Percentiles rank a stretch among this genome's conserved stretches.
Conservation (phyloP, 2,113 vertebrate species). For the Columba janthina region DNA sequence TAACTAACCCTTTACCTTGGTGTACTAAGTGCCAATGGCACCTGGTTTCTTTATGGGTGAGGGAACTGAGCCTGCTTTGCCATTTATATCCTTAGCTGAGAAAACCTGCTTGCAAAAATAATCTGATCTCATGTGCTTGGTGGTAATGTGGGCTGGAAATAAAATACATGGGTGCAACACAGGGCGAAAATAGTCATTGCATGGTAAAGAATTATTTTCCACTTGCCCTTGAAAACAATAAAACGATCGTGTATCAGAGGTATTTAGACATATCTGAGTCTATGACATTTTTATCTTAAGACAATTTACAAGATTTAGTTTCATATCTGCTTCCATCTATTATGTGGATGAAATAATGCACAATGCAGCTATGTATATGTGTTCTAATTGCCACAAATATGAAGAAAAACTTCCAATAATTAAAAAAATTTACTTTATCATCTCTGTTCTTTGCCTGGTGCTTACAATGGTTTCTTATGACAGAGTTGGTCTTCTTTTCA, state of each 20-base stretch:
- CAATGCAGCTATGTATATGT: background rate
- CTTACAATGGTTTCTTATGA: background rate
- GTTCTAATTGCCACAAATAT: background rate
- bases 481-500: background rate
- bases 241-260: background rate
- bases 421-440: no score
- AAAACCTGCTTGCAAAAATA: slow-evolving; percentile 41
- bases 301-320: background rate
- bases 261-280: background rate
- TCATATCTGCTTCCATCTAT: background rate
- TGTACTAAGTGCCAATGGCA: background rate
- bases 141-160: slow-evolving; percentile 29
- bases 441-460: background rate
- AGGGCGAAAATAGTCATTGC: slow-evolving; percentile 33
- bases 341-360: background rate
- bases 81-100: slow-evolving; percentile 26
- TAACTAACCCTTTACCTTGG: background rate
- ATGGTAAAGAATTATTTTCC: slow-evolving; percentile 22
- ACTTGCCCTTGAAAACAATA: background rate
- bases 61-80: background rate
- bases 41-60: background rate
- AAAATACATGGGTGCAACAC: slow-evolving; percentile 4
- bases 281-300: background rate
- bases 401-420: background rate
- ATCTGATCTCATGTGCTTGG: background rate